phyloP scores from a whole-genome alignment of 2,888 invertebrate genomes.

The Cepaea hortensis region DNA sequence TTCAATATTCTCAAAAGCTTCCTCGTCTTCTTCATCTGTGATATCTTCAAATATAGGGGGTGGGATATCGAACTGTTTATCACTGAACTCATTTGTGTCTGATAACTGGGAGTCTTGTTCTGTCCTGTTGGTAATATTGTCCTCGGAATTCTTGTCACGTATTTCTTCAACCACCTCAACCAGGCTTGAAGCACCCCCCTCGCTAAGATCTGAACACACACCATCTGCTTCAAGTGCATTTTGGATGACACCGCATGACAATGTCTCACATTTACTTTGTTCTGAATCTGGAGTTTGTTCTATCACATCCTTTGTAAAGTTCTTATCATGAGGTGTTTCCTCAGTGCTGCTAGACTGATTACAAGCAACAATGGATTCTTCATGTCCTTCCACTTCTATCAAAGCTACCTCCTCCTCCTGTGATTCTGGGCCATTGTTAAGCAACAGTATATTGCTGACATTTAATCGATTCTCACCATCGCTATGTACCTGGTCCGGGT shows the following conservation, averaged over 20 bases:
- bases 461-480: not conserved
- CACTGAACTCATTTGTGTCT: not conserved
- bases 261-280: not conserved
- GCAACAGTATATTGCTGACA: not conserved
- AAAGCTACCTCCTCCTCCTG: not conserved
- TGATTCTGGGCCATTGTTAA: not conserved
- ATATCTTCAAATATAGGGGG: constrained; percentile 49
- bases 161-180: not conserved
- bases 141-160: not conserved
- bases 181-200: not conserved
- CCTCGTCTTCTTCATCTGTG: constrained; percentile 48
- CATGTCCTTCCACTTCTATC: not conserved
- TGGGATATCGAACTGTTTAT: not conserved
- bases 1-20: constrained; percentile 44
- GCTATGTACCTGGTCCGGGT: not conserved
- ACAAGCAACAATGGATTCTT: not conserved
- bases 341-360: not conserved
- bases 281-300: not conserved
- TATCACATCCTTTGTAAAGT: not conserved
- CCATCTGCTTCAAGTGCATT: not conserved
- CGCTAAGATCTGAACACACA: not conserved
- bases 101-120: not conserved
- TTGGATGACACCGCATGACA: no score
- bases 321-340: not conserved
- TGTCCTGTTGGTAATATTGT: not conserved